phyloP scores from a whole-genome alignment of 2,113 vertebrate genomes.

The human region DNA sequence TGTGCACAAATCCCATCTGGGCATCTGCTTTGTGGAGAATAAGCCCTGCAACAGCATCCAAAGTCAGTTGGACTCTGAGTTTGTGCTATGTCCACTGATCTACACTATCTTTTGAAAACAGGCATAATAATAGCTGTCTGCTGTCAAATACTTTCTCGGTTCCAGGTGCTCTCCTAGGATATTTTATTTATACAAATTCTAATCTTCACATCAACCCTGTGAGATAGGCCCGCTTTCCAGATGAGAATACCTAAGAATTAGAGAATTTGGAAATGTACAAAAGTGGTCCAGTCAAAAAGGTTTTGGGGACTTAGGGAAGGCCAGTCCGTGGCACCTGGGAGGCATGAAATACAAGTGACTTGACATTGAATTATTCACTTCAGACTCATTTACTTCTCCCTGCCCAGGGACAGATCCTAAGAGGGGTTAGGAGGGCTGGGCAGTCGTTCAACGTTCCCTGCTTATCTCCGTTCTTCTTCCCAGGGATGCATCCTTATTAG shows the following conservation, averaged over 20 bases:
- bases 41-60: background rate
- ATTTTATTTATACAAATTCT: background rate
- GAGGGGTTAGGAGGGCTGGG: background rate
- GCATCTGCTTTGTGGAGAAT: background rate
- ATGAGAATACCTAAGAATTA: background rate
- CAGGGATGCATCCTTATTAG: background rate
- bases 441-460: accelerated
- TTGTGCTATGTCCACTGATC: background rate
- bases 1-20: background rate
- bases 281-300: background rate
- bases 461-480: background rate
- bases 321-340: background rate
- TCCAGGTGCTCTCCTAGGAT: background rate
- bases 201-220: background rate
- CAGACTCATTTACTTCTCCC: background rate
- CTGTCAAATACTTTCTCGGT: background rate
- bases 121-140: background rate
- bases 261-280: background rate
- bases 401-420: background rate
- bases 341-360: background rate
- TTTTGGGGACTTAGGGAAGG: background rate
- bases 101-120: background rate
- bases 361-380: background rate
- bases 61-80: background rate
- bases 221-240: background rate